These are phyloP conservation scores for Girardinichthys multiradiatus DNA, from an alignment of 2,113 vertebrate species.

Conservation along the genomic window DNA sequence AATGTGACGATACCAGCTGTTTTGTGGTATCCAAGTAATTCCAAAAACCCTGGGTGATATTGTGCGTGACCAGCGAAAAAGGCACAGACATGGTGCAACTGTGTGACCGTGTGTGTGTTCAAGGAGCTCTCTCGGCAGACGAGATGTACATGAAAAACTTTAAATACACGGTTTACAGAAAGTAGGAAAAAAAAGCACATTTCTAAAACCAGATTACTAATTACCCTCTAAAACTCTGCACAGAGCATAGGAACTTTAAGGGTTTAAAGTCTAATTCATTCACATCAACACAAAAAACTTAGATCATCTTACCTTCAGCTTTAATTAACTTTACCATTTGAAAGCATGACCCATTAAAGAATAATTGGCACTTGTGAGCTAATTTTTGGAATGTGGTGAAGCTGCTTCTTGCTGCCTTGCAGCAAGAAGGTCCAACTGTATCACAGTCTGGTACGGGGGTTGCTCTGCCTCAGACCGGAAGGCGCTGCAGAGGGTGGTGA, in stretches of 20 bases:
- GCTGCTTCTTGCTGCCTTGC: not conserved
- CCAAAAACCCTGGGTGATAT: constrained; percentile 2
- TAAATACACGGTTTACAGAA: no score
- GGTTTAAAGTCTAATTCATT: no score
- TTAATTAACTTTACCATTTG: constrained; percentile 58
- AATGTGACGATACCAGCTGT: constrained; percentile 23
- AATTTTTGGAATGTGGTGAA: constrained; percentile 10
- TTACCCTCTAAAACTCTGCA: no score
- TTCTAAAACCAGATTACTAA: no score
- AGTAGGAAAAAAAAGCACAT: not conserved
- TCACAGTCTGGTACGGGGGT: not conserved
- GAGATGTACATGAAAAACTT: no score
- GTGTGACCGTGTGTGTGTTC: not conserved
- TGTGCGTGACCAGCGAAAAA: not conserved
- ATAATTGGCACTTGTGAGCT: constrained; percentile 37
- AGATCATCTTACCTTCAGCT: constrained; percentile 1
- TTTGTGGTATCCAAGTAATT: constrained; percentile 11
- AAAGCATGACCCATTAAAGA: constrained; percentile 54
- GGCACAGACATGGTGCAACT: not conserved
- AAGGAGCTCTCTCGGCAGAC: not conserved
- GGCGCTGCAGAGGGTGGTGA: not conserved
- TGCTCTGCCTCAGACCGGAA: not conserved
- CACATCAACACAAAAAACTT: no score
- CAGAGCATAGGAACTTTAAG: no score
- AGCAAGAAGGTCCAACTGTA: not conserved